Base-by-base conservation (phyloP, 2,797 vertebrate species). In the Anableps anableps region DNA sequence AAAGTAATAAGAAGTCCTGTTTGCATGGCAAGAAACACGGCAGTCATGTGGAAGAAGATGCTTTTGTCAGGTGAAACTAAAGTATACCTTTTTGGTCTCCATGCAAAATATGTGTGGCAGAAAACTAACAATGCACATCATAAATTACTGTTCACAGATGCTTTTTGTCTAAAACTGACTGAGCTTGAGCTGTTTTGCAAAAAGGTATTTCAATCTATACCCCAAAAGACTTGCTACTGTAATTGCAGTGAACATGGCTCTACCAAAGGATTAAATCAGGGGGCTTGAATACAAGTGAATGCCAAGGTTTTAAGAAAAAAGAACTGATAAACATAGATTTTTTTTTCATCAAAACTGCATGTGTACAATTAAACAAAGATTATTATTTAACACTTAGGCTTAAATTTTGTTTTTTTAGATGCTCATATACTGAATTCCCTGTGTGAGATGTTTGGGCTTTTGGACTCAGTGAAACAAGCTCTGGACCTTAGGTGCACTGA, bases 391-490 rank as follows among this genome's bases (percentile, higher is more conserved):
- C 62, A 29, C 16, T 53, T 74, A 31, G 50, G 47, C 13, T 45
- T 87, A 77, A 9, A 80, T 83, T 89, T 87, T 16, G 81, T 87
- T 75, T 84, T 82, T 7, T 88, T 91, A 99, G 97, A 99, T 95
- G 97, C 96, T 55, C 94, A 96, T 34, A 95, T 97, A 80, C 93
- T 99, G 82, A 97, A 97, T 93, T 97, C 97, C 0, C 94, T 98
- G 36, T 97, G 97, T 77, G 96, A 98, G 92, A 98, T 97, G 17
- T 97, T 98, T 94, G 97, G 97, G 73, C 94, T 98, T 45, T 96
- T 98, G 93, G 97, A 98, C 91, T 97, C 96, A 0, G 96, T 98
- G 84, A 98, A 97, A 91, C 96, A 95, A 89, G 96, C 97, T 81
- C 89, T 98, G 94, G 95, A 97, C 88, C 96, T 96, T 93, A 96